These are phyloP conservation scores for Sphaerophoria taeniata DNA, from an alignment of 2,888 invertebrate species.

Conservation along the genomic window DNA sequence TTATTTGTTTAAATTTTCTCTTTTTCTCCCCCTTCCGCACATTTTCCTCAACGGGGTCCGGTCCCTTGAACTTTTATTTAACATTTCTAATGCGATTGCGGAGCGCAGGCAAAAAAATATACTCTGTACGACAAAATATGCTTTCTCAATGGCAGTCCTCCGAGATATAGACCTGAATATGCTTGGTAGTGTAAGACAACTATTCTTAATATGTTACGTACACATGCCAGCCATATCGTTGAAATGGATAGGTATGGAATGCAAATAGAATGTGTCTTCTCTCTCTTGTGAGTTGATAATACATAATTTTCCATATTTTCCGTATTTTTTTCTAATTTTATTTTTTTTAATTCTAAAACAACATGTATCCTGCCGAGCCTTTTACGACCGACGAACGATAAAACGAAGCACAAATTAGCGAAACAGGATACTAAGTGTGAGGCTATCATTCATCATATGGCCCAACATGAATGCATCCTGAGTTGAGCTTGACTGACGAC, in stretches of 20 bases:
- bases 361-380: conserved; percentile 45
- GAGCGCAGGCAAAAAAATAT: conserved; percentile 33
- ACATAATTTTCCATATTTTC: conserved; percentile 68
- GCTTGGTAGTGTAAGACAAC: conserved; percentile 58
- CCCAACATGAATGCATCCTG: conserved; percentile 61
- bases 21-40: neutral
- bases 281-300: conserved; percentile 44
- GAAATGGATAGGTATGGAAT: conserved; percentile 36
- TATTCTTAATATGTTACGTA: conserved; percentile 69
- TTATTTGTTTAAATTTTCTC: conserved; percentile 13
- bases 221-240: conserved; percentile 33
- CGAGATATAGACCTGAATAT: conserved; percentile 7
- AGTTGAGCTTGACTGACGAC: conserved; percentile 58
- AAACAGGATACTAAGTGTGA: conserved; percentile 73
- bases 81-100: conserved; percentile 66
- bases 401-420: conserved; percentile 66
- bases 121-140: neutral
- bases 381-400: neutral
- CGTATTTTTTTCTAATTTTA: conserved; percentile 23
- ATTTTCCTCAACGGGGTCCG: neutral
- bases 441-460: conserved; percentile 71
- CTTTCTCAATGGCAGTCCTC: conserved; percentile 51
- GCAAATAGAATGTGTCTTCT: conserved; percentile 68
- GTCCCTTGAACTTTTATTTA: conserved; percentile 22
- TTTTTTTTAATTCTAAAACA: conserved; percentile 52